Percentiles rank a stretch among this genome's conserved stretches.
These are phyloP conservation scores for Chalcis sispes DNA, from an alignment of 2,888 invertebrate genomes.

Conservation along the genomic window DNA sequence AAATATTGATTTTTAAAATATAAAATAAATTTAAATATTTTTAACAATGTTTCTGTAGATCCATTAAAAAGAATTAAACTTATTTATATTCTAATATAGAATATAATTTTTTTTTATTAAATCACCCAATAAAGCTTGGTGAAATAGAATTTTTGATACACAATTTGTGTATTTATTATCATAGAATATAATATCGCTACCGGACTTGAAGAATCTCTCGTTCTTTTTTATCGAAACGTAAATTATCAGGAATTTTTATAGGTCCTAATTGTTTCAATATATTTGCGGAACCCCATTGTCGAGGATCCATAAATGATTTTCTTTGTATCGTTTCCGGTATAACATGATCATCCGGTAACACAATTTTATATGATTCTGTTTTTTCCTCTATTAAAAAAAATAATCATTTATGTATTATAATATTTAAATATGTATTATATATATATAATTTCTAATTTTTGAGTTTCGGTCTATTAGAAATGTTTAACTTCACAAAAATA, in stretches of 20 bases:
- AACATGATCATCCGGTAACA: constrained; percentile 62
- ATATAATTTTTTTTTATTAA: too few species aligned
- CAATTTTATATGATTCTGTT: not conserved
- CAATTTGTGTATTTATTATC: too few species aligned
- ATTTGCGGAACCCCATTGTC: constrained; percentile 30
- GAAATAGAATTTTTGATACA: too few species aligned
- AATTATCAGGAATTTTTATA: constrained; percentile 57
- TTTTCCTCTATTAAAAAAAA: too few species aligned
- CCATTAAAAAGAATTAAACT: too few species aligned
- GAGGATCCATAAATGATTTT: constrained; percentile 64
- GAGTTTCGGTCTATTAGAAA: too few species aligned
- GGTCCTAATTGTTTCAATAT: constrained; percentile 9
- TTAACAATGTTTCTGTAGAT: too few species aligned
- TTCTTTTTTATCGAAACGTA: constrained; percentile 62
- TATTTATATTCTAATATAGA: too few species aligned
- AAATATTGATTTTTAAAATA: constrained; percentile 3
- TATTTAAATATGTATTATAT: constrained; percentile 25
- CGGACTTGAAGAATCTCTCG: constrained; percentile 64
- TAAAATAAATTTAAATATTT: not conserved
- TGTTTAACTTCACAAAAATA: too few species aligned
- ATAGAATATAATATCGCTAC: constrained; percentile 57
- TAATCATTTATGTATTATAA: constrained; percentile 26
- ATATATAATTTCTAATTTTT: too few species aligned
- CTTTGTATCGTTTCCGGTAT: constrained; percentile 66
- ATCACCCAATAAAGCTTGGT: too few species aligned